Percentiles rank a stretch among this genome's conserved stretches.
phyloP scores from a whole-genome alignment of 2,797 vertebrate species.

The Microctenopoma steveboyesi region DNA sequence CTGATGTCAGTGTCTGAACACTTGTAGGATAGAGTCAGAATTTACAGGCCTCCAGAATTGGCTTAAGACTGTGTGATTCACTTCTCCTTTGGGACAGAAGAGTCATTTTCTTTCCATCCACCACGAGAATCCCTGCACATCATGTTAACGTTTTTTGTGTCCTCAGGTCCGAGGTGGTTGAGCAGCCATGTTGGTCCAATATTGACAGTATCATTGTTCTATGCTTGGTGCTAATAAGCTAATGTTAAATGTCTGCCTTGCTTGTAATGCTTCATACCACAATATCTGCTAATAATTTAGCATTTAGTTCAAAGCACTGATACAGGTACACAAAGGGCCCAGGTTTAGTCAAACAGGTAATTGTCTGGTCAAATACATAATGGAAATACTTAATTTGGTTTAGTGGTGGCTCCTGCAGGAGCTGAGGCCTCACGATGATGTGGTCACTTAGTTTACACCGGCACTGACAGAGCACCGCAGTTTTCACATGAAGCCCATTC shows the following conservation, averaged over 20 bases:
- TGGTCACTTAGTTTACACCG: too few relatives aligned
- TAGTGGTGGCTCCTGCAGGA: too few relatives aligned
- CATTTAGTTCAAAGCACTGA: too few relatives aligned
- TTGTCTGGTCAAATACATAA: too few relatives aligned
- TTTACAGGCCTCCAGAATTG: constrained; percentile 52
- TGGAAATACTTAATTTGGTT: too few relatives aligned
- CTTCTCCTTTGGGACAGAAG: constrained; percentile 37
- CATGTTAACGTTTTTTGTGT: constrained; percentile 50
- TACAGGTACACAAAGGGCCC: too few relatives aligned
- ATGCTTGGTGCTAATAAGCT: too few relatives aligned
- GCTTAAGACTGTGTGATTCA: constrained; percentile 44
- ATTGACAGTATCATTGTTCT: constrained; percentile 32
- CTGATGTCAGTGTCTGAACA: constrained; percentile 28
- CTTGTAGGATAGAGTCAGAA: constrained; percentile 39
- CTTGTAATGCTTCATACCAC: too few relatives aligned
- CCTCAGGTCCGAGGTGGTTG: constrained; percentile 44
- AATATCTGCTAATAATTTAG: too few relatives aligned
- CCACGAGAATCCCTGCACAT: constrained; percentile 43
- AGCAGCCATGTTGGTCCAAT: constrained; percentile 33
- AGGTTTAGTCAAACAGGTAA: too few relatives aligned
- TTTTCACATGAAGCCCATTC: neutral
- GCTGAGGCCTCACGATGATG: too few relatives aligned
- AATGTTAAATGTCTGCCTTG: too few relatives aligned
- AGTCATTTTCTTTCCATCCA: constrained; percentile 47
- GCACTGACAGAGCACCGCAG: constrained; percentile 7